Evolutionary conservation across 1,140 invertebrate species (phyloP).

Genomic region (Eubasilissa regina): DNA sequence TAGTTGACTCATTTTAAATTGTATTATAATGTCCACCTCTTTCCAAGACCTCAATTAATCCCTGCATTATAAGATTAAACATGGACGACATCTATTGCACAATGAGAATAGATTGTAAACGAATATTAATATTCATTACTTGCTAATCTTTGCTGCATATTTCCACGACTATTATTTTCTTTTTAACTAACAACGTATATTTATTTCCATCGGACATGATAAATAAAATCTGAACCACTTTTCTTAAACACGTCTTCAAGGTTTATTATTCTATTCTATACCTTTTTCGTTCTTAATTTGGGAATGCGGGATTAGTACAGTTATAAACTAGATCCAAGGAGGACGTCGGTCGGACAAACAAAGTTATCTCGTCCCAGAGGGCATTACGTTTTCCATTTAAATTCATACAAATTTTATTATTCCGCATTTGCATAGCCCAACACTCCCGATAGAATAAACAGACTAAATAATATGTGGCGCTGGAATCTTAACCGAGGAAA

Average conservation of each 20-base stretch:
- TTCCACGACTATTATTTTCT: no score
- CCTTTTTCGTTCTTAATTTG: background rate
- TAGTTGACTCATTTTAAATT: no score
- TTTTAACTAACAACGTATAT: background rate
- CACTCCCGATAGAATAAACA: background rate
- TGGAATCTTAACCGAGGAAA: background rate
- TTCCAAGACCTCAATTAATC: no score
- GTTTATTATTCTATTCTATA: background rate
- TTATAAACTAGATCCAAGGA: conserved; percentile 1
- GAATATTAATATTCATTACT: no score
- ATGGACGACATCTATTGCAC: no score
- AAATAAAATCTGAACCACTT: background rate
- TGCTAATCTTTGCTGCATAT: no score
- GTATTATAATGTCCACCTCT: no score
- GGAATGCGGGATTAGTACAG: background rate
- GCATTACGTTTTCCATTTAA: background rate
- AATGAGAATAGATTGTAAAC: no score
- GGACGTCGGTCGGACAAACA: background rate
- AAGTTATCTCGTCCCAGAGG: background rate
- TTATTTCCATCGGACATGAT: background rate
- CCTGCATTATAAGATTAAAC: no score
- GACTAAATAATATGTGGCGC: background rate
- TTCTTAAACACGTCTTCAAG: background rate
- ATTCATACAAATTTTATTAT: conserved; percentile 13
- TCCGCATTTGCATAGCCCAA: conserved; percentile 3